Evolutionary conservation across 2,113 vertebrate genomes (phyloP).

Genomic region (Hypanus sabinus): DNA sequence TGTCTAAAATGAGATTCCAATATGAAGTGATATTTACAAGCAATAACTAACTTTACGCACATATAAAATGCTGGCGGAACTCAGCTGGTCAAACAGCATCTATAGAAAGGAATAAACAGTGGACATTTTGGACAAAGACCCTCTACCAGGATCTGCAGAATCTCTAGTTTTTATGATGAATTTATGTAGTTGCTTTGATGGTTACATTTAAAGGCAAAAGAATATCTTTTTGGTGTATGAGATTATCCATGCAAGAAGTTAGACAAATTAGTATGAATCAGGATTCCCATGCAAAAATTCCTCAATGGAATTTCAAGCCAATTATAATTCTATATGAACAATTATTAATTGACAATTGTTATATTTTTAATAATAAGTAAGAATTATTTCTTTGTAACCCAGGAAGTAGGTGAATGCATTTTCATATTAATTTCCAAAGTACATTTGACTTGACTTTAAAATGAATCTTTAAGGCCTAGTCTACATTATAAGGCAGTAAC

Average conservation of each 20-base stretch:
- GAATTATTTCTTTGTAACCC: not conserved
- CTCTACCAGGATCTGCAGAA: no score
- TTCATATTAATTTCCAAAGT: not conserved
- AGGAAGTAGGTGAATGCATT: not conserved
- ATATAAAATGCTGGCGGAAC: no score
- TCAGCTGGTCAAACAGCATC: no score
- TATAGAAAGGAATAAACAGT: no score
- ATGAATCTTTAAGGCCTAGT: not conserved
- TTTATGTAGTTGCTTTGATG: not conserved
- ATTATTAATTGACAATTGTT: not conserved
- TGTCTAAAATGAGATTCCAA: not conserved
- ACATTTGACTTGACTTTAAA: not conserved
- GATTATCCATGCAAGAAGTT: no score
- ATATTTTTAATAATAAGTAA: not conserved
- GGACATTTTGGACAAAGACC: no score
- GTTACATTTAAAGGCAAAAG: not conserved
- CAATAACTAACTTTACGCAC: not conserved
- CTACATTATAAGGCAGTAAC: not conserved
- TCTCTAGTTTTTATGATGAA: no score
- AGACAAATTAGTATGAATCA: no score
- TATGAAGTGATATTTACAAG: slow-evolving; percentile 6
- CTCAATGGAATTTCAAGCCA: not conserved
- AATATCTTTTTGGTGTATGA: not conserved
- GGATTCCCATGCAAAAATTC: not conserved
- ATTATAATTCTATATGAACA: not conserved